Evolutionary conservation across 2,113 vertebrate genomes (phyloP), one percentile per base, ranked within the genome.

Genomic region (Carassius carassius): DNA sequence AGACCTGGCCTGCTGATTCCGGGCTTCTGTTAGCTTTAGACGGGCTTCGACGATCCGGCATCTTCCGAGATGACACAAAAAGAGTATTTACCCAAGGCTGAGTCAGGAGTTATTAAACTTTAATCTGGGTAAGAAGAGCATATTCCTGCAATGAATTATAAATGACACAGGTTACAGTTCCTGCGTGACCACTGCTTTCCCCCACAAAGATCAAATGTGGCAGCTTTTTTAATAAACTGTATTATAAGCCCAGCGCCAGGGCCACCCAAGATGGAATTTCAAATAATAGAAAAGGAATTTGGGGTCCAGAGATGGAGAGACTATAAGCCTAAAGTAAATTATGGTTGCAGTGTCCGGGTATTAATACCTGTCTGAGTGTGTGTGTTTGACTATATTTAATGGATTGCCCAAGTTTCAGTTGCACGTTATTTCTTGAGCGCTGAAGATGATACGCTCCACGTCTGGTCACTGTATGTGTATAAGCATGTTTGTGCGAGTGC

Each of bases 61-160:
- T 62, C 88, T 78, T 83, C 86, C 65, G 81, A 85, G 83, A 37
- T n/a, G 60, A 25, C 91, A 93, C 92, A 93, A 92, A 84, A 92
- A 85, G 85, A 88, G 83, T 94, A 93, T 94, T 94, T 94, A 94
- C 94, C 90, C 81, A 88, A 92, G 91, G 84, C 89, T 85, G 91
- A 91, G 90, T 88, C 74, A 78, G 89, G 86, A 94, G 92, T 94
- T 95, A 95, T 95, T 95, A 94, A 95, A 95, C 90, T 95, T 94
- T 94, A 95, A 95, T 95, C 93, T 93, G 84, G 89, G 90, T 89
- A 94, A 93, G 93, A 94, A 94, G 91, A 92, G 91, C 92, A 93
- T 93, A 93, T 93, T 94, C 91, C 89, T 86, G 91, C 88, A 90
- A 93, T 95, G 93, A 95, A 95, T 95, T 95, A 94, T 94, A 94